Conservation (phyloP, 2,797 vertebrate species). For the Hippoglossus hippoglossus region DNA sequence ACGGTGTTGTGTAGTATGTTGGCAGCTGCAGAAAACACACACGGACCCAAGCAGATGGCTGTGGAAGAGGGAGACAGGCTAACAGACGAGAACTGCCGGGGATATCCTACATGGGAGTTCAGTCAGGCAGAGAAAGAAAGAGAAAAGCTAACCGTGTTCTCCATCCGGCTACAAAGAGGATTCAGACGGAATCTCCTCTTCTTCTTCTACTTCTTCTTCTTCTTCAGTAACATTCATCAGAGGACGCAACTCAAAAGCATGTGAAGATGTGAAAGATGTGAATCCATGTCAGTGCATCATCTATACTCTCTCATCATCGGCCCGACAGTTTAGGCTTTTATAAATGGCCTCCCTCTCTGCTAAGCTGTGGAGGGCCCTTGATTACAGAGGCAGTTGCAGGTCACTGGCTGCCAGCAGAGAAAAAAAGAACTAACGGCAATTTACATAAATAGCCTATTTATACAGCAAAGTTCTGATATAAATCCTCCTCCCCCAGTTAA, state of each 20-base stretch:
- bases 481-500: slow-evolving; percentile 54
- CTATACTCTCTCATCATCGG: slow-evolving; percentile 49
- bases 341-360: slow-evolving; percentile 57
- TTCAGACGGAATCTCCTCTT: slow-evolving; percentile 57
- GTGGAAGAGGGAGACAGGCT: slow-evolving; percentile 70
- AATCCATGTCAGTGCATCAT: slow-evolving; percentile 44
- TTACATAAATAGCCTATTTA: slow-evolving; percentile 77
- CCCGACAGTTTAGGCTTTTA: slow-evolving; percentile 48
- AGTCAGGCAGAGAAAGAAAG: slow-evolving; percentile 59
- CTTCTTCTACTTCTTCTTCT: slow-evolving; percentile 9
- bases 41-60: slow-evolving; percentile 77
- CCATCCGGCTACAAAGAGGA: slow-evolving; percentile 46
- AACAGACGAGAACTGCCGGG: slow-evolving; percentile 76
- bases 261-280: slow-evolving; percentile 46
- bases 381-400: slow-evolving; percentile 65
- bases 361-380: slow-evolving; percentile 67
- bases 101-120: slow-evolving; percentile 76
- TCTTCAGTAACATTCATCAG: slow-evolving; percentile 36
- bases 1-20: slow-evolving; percentile 68
- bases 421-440: slow-evolving; percentile 60
- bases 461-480: slow-evolving; percentile 64
- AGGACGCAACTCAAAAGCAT: slow-evolving; percentile 50
- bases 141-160: slow-evolving; percentile 49
- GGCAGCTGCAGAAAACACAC: slow-evolving; percentile 76
- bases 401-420: slow-evolving; percentile 68